Base-by-base conservation (phyloP, 2,797 vertebrate species). In the Falco peregrinus region DNA sequence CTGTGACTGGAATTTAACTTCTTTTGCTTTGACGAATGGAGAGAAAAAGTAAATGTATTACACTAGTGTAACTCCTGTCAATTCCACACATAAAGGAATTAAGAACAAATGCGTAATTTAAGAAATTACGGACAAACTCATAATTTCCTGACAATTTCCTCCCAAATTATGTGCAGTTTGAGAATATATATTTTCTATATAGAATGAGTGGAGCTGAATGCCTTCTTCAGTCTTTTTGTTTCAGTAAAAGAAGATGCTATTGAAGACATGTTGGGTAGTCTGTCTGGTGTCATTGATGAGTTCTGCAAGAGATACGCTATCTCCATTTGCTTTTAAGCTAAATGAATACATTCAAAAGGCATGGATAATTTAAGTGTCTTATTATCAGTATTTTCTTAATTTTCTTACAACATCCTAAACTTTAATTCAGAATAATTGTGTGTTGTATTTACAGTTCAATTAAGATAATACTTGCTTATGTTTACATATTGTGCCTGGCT, bases 21-120 rank as follows among this genome's bases (percentile, higher is more conserved):
- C 8, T 78, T 86, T 93, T n/a, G 33, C 67, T 93, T 90, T 93
- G 86, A 95, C 95, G 71, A 90, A 79, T 87, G 41, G 84, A 75
- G 43, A 89, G 37, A 65, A 84, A 75, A 79, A 76, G 43, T 74
- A 74, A 79, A 92, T 93, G 84, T 93, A 84, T 90, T 79, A 61
- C 64, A 57, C 25, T 82, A 33, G 28, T 79, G 35, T 92, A 89
- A 81, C 19, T 74, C 39, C 43, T 79, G 56, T 95, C 64, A 85
- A 29, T 89, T 89, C 41, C 19, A 19, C 13, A 21, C 21, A 43
- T 57, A 84, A 83, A 92, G 41, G 35, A 68, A 54, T 87, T 68
- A 85, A 4, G 47, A 76, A 84, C 14, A 64, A 91, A 51, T 16
- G 65, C 13, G 29, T 35, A 24, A 77, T 81, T 94, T 69, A 73